A percentile compares a stretch with the other conserved stretches of the same genome.
Conservation (phyloP, 2,888 invertebrate genomes). For the Holacanthella duospinosa region DNA sequence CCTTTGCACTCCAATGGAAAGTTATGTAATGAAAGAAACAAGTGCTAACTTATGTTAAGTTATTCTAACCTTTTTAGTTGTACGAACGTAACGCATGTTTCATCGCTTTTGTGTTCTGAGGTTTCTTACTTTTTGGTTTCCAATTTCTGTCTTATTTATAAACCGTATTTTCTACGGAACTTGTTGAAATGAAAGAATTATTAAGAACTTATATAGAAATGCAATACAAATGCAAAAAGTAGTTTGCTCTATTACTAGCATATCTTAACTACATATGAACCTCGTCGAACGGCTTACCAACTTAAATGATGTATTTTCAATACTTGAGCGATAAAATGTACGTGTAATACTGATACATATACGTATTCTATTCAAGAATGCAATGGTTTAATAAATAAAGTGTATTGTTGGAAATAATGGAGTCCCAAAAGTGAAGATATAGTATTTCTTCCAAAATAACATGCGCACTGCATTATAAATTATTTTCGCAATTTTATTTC, state of each 20-base stretch:
- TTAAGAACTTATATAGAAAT: neutral
- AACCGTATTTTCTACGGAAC: neutral
- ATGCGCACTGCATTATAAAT: no score
- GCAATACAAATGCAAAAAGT: neutral
- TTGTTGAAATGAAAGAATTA: neutral
- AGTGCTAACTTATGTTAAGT: no score
- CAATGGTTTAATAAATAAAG: neutral
- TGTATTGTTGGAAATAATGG: no score
- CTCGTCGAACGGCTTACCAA: neutral
- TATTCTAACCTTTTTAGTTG: no score
- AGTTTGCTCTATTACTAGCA: neutral
- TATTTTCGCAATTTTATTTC: no score
- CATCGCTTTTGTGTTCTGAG: neutral
- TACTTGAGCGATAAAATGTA: slow-evolving; percentile 1
- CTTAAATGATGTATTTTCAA: slow-evolving; percentile 3
- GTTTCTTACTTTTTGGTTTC: neutral
- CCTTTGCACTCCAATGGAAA: no score
- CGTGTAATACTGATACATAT: slow-evolving; percentile 6
- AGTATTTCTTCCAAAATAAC: no score
- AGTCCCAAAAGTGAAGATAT: no score
- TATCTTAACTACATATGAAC: neutral
- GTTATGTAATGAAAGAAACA: no score
- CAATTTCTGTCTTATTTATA: neutral
- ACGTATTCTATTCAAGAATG: slow-evolving; percentile 2
- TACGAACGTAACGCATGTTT: no score